These are phyloP conservation scores for Columbina picui DNA, from an alignment of 2,113 vertebrate species.

Conservation along the genomic window DNA sequence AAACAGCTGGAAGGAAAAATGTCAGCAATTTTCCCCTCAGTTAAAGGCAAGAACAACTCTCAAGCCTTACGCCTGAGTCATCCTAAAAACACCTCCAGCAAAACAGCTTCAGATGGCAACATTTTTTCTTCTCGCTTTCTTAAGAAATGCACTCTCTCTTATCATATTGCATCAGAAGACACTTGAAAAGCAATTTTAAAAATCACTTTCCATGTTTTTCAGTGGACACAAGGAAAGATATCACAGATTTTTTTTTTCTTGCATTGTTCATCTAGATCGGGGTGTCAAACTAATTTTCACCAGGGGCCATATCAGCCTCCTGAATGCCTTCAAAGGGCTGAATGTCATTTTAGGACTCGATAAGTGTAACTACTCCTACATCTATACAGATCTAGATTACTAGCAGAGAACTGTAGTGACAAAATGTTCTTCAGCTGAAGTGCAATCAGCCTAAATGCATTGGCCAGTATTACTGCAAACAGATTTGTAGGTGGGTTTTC, in stretches of 20 bases:
- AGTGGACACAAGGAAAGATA: not conserved
- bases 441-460: not conserved
- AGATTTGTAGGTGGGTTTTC: not conserved
- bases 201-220: not conserved
- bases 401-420: not conserved
- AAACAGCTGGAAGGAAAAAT: slow-evolving; percentile 11
- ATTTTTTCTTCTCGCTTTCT: not conserved
- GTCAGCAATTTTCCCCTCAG: not conserved
- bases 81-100: slow-evolving; percentile 40
- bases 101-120: slow-evolving; percentile 18
- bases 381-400: too few species aligned
- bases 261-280: not conserved
- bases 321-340: too few species aligned
- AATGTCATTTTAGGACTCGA: too few species aligned
- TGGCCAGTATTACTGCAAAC: not conserved
- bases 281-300: too few species aligned
- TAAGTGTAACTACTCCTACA: too few species aligned
- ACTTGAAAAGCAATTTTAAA: not conserved
- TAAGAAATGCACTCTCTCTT: not conserved
- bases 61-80: not conserved
- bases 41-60: not conserved
- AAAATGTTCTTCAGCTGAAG: not conserved
- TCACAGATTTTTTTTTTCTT: not conserved
- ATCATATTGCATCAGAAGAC: not conserved
- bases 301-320: too few species aligned